These are phyloP conservation scores for Eidolon helvum DNA, from an alignment of 2,113 vertebrate genomes.

Conservation along the genomic window DNA sequence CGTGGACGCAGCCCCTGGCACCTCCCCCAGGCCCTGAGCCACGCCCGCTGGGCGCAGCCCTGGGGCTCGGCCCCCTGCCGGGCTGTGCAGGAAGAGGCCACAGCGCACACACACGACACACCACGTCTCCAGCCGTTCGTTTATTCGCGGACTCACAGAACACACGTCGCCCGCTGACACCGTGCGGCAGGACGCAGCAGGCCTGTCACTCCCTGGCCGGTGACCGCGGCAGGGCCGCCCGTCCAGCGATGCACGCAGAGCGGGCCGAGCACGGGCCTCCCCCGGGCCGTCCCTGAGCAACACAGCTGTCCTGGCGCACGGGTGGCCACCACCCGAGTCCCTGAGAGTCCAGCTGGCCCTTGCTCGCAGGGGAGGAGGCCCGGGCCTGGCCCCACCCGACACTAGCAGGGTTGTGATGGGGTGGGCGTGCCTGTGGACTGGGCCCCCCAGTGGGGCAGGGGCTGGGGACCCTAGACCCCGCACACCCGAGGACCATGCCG, in stretches of 20 bases:
- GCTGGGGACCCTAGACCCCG: neutral
- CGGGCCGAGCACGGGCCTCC: too few relatives aligned
- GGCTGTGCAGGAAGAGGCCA: neutral
- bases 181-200: slow-evolving; percentile 72
- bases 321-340: neutral
- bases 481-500: neutral
- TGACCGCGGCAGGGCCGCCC: slow-evolving; percentile 66
- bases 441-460: neutral
- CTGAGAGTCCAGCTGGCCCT: neutral
- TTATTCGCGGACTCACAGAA: slow-evolving; percentile 84
- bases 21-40: rapidly evolving
- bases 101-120: neutral
- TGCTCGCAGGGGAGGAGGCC: neutral
- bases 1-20: neutral
- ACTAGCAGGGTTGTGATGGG: neutral
- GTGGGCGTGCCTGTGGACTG: neutral
- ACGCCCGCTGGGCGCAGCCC: rapidly evolving
- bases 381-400: neutral
- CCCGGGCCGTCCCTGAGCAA: rapidly evolving
- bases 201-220: slow-evolving; percentile 70
- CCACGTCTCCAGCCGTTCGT: slow-evolving; percentile 85
- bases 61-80: rapidly evolving
- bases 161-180: slow-evolving; percentile 76
- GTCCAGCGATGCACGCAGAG: slow-evolving; percentile 1
- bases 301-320: rapidly evolving